Percentiles rank a stretch among this genome's conserved stretches.
Evolutionary conservation across 1,140 invertebrate genomes (phyloP).

Genomic region (Battus philenor): DNA sequence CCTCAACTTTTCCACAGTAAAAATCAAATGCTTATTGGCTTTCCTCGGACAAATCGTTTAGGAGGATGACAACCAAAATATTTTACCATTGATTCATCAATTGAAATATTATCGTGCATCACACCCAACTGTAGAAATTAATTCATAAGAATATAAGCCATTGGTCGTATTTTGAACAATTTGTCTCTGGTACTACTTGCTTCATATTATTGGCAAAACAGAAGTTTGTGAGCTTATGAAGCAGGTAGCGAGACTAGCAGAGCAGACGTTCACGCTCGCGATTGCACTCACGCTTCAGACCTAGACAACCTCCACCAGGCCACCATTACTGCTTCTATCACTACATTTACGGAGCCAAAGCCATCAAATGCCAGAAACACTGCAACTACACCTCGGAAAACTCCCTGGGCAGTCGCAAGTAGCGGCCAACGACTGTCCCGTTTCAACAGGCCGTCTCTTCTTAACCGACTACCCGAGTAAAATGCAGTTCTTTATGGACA

Average conservation of each 20-base stretch:
- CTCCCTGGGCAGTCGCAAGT: conserved; percentile 25
- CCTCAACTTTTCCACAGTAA: conserved; percentile 40
- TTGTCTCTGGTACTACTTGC: neutral
- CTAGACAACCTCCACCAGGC: no score
- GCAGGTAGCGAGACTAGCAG: no score
- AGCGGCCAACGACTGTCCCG: conserved; percentile 27
- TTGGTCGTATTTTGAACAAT: neutral
- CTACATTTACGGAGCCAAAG: conserved; percentile 20
- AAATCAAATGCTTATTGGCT: conserved; percentile 24
- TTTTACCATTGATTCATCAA: neutral
- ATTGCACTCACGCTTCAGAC: no score
- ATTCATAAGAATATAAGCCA: neutral
- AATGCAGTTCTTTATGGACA: no score
- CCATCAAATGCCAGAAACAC: conserved; percentile 28
- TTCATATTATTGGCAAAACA: no score
- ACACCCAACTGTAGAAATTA: neutral
- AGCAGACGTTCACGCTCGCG: no score
- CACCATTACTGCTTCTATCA: conserved; percentile 36
- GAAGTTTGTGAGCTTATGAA: neutral
- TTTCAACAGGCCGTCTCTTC: conserved; percentile 26
- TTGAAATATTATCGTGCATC: neutral
- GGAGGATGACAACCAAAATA: neutral
- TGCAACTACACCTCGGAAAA: conserved; percentile 30
- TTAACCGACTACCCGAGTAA: conserved; percentile 5
- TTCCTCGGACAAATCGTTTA: neutral